These are phyloP conservation scores for Ariolimax columbianus DNA, from an alignment of 2,888 invertebrate species.

Conservation along the genomic window DNA sequence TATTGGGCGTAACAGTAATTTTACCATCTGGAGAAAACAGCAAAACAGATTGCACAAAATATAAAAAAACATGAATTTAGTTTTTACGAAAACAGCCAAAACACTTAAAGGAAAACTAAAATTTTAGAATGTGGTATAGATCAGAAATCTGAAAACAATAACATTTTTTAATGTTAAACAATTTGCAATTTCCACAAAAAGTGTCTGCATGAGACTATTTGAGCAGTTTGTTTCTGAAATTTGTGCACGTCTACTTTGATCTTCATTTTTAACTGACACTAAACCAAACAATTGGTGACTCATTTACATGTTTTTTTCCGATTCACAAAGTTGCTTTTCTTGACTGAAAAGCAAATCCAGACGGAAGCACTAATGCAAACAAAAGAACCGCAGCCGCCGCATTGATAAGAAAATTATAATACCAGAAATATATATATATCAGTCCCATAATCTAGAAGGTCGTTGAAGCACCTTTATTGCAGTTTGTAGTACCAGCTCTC, in stretches of 20 bases:
- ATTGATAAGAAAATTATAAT: neutral
- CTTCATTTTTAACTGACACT: neutral
- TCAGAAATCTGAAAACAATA: neutral
- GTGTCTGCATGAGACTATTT: neutral
- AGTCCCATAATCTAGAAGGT: too few relatives aligned
- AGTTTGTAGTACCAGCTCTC: too few relatives aligned
- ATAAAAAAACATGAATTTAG: neutral
- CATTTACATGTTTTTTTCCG: neutral
- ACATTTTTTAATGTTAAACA: neutral
- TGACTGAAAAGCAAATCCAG: neutral
- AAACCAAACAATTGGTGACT: neutral
- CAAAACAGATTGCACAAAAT: constrained; percentile 13
- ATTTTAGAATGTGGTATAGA: neutral
- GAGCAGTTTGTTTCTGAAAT: neutral
- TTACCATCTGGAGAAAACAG: constrained; percentile 2
- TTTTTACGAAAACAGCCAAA: neutral
- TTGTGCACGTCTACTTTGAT: neutral
- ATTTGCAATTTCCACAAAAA: neutral
- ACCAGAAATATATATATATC: too few relatives aligned
- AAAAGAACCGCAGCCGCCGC: too few relatives aligned
- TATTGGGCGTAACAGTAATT: constrained; percentile 27
- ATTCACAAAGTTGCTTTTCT: neutral
- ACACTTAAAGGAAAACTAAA: neutral
- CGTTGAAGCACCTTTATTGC: too few relatives aligned
- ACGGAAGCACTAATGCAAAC: neutral